phyloP scores from a whole-genome alignment of 2,113 vertebrate genomes.

The Cyphotilapia sp. region DNA sequence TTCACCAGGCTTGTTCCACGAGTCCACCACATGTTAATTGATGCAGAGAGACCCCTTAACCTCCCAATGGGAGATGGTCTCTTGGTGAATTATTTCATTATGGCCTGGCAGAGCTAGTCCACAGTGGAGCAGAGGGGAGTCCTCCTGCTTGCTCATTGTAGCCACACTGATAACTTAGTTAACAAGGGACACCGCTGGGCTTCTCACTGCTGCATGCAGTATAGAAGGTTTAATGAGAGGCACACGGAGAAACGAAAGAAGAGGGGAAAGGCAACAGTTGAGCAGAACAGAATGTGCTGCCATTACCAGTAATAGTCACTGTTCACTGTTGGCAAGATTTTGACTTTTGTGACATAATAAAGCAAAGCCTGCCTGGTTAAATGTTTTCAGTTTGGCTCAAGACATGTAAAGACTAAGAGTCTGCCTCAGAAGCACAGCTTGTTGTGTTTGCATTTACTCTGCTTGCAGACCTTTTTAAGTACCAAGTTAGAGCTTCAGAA shows the following conservation, averaged over 20 bases:
- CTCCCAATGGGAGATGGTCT: slow-evolving; percentile 48
- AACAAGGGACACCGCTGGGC: slow-evolving; percentile 53
- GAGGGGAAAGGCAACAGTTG: not conserved
- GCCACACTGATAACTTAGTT: slow-evolving; percentile 54
- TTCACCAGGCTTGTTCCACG: slow-evolving; percentile 50
- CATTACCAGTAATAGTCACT: not conserved
- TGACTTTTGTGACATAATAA: slow-evolving; percentile 2
- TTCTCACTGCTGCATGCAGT: slow-evolving; percentile 14
- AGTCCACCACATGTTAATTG: slow-evolving; percentile 73
- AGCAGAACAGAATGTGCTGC: not conserved
- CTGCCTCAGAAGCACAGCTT: not conserved
- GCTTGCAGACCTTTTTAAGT: not conserved
- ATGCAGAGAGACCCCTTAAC: slow-evolving; percentile 66
- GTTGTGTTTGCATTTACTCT: not conserved
- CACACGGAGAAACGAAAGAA: slow-evolving; percentile 1
- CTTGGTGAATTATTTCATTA: slow-evolving; percentile 68
- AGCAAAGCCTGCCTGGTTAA: not conserved
- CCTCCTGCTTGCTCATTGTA: slow-evolving; percentile 34
- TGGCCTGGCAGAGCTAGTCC: slow-evolving; percentile 29
- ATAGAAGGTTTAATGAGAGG: slow-evolving; percentile 43
- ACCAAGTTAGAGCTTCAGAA: not conserved
- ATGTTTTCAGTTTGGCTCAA: not conserved
- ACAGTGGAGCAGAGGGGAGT: slow-evolving; percentile 4
- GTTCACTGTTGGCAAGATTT: not conserved
- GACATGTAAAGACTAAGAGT: not conserved